Percentiles rank a stretch among this genome's conserved stretches.
phyloP scores from a whole-genome alignment of 2,113 vertebrate genomes.

The Corvus cornix region DNA sequence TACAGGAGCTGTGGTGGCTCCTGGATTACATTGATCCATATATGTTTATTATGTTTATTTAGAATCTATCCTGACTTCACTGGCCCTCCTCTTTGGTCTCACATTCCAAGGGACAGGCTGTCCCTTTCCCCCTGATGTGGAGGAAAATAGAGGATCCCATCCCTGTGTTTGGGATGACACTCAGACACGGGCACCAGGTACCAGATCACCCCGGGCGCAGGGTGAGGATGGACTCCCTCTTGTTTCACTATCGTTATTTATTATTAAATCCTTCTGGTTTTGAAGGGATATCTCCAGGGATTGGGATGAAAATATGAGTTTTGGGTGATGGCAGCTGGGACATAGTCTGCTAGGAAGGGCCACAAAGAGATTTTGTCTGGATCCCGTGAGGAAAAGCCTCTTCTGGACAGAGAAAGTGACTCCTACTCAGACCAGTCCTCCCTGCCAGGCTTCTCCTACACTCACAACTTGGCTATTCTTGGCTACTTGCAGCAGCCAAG shows the following conservation, averaged over 20 bases:
- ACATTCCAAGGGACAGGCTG: not conserved
- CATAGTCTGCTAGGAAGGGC: not conserved
- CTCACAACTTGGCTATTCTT: not conserved
- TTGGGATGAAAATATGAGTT: not conserved
- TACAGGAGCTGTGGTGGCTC: not conserved
- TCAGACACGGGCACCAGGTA: not conserved
- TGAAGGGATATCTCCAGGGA: not conserved
- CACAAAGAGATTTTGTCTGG: not conserved
- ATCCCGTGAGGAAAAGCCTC: not conserved
- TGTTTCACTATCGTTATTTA: not conserved
- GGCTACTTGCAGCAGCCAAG: not conserved
- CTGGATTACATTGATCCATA: not conserved
- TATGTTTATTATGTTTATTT: not conserved
- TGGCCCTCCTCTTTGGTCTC: rapidly evolving
- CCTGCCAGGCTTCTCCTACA: not conserved
- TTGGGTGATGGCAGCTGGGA: not conserved
- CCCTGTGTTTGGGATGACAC: not conserved
- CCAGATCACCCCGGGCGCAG: rapidly evolving
- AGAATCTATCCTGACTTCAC: not conserved
- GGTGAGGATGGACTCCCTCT: not conserved
- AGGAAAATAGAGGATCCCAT: not conserved
- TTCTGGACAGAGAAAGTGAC: not conserved
- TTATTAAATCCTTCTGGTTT: not conserved
- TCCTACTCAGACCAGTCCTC: not conserved
- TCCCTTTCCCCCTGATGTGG: not conserved